Conservation (phyloP, 2,113 vertebrate species). For the Todiramphus chloris region DNA sequence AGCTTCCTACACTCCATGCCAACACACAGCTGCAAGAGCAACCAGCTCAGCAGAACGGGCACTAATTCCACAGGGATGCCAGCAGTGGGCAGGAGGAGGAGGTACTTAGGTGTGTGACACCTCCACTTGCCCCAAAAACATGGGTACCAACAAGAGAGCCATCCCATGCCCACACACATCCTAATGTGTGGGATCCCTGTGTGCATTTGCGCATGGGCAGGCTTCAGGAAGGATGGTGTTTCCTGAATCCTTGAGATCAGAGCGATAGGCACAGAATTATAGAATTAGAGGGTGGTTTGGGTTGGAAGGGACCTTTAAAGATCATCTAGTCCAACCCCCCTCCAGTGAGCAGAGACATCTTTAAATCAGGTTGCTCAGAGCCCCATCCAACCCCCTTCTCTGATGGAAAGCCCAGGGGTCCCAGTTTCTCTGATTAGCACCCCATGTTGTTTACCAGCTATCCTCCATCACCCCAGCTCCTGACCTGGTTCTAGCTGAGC, state of each 20-base stretch:
- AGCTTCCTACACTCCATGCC: background rate
- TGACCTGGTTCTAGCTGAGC: background rate
- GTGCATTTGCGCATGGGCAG: background rate
- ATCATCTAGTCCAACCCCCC: background rate
- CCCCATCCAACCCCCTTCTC: background rate
- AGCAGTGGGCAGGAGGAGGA: accelerated
- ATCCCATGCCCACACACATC: background rate
- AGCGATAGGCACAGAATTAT: background rate
- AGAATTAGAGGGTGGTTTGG: background rate
- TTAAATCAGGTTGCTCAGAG: background rate
- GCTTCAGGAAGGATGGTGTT: background rate
- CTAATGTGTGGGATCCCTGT: accelerated
- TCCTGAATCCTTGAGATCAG: background rate
- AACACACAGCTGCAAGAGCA: background rate
- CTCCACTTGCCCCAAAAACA: background rate
- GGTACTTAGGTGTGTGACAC: accelerated
- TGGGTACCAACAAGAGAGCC: accelerated
- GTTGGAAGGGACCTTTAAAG: background rate
- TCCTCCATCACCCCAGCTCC: background rate
- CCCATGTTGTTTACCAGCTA: background rate
- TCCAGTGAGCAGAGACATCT: background rate
- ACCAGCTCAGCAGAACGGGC: background rate
- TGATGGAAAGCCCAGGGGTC: background rate
- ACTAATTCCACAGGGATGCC: background rate
- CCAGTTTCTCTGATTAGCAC: background rate